A percentile compares a stretch with the other conserved stretches of the same genome.
These are phyloP conservation scores for Hydriomena furcata DNA, from an alignment of 2,888 invertebrate species.

Conservation along the genomic window DNA sequence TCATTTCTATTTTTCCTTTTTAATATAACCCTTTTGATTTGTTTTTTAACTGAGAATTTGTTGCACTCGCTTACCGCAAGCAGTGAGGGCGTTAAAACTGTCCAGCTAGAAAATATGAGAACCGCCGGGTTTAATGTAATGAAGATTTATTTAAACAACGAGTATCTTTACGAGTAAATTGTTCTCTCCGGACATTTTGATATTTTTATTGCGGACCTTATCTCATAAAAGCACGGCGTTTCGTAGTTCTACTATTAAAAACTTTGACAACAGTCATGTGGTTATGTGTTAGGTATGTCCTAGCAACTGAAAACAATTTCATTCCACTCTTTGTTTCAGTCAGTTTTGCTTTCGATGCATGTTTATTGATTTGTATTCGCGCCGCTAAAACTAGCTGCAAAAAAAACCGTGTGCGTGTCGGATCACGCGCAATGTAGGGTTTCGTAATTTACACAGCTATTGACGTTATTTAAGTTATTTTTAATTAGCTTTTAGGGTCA, in stretches of 20 bases:
- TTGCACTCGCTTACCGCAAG: conserved; percentile 68
- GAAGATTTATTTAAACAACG: conserved; percentile 75
- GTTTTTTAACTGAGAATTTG: conserved; percentile 57
- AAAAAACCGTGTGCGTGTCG: too few species aligned
- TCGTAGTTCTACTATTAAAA: not conserved
- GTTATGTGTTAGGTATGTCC: too few species aligned
- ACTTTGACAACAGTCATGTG: not conserved
- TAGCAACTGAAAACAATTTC: too few species aligned
- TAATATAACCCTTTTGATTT: conserved; percentile 47
- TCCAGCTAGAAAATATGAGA: conserved; percentile 70
- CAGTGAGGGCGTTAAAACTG: conserved; percentile 67
- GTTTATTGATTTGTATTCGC: conserved; percentile 1
- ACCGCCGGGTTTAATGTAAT: conserved; percentile 64
- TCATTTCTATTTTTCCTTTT: conserved; percentile 45
- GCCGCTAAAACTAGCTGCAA: not conserved
- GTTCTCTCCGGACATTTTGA: conserved; percentile 40
- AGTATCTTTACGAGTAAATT: conserved; percentile 56
- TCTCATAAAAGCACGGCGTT: not conserved
- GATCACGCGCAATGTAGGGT: too few species aligned
- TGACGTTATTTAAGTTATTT: too few species aligned
- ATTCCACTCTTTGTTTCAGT: not conserved
- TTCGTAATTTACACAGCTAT: too few species aligned
- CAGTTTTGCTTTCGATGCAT: not conserved
- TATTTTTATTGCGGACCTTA: conserved; percentile 21
- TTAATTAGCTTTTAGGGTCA: too few species aligned